phyloP scores from a whole-genome alignment of 2,113 vertebrate species.

The Passer montanus region DNA sequence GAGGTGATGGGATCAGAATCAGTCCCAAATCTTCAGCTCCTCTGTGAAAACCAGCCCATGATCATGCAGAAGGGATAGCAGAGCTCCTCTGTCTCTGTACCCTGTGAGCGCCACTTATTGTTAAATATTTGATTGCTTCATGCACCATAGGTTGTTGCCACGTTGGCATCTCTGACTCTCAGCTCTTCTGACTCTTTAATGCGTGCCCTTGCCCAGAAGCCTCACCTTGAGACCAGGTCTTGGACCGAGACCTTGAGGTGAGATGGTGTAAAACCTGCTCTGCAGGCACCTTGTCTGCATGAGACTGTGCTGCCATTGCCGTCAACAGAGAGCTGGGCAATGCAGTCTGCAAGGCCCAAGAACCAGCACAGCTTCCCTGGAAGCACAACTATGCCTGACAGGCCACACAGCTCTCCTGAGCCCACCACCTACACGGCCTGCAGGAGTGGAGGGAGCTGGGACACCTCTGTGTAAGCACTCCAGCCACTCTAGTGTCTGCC shows the following conservation, averaged over 20 bases:
- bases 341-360: neutral
- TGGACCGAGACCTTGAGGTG: neutral
- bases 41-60: neutral
- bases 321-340: neutral
- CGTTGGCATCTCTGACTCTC: neutral
- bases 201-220: neutral
- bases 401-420: neutral
- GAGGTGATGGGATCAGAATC: neutral
- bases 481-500: neutral
- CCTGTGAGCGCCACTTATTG: neutral
- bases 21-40: neutral
- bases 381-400: neutral
- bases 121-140: neutral
- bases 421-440: neutral
- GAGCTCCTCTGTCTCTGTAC: neutral
- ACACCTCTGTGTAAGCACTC: no score
- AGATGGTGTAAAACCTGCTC: neutral
- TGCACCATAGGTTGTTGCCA: neutral
- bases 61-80: neutral
- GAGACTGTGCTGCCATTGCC: neutral
- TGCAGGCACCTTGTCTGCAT: neutral
- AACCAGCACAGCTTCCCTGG: neutral
- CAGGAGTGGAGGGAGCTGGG: neutral
- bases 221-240: neutral
- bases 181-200: neutral